Evolutionary conservation across 2,888 invertebrate species (phyloP), one percentile per base, ranked within the genome.

Genomic region (Synanthedon vespiformis): DNA sequence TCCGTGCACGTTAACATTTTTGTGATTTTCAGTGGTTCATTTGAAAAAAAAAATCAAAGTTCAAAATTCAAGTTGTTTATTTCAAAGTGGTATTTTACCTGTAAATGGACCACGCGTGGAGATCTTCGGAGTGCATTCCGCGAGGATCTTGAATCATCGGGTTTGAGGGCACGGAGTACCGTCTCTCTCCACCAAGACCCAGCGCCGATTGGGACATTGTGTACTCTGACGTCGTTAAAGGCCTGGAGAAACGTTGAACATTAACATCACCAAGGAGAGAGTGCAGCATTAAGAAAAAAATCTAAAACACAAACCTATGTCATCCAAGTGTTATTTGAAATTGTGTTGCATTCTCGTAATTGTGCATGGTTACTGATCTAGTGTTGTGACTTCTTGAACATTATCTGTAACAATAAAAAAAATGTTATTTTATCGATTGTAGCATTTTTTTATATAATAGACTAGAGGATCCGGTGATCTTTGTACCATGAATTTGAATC

Each of bases 91-190:
- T 44, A 52, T 51, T 57, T 67, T 77, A 94, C 94, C 94, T 93
- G 88, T 95, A 95, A 76, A 97, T 97, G 61, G 96, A 96, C 97
- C 97, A 97, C 56, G 97, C 97, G 78, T 97, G 97, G 56, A 97
- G 89, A 77, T 97, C 97, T 75, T 97, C 96, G 52, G 94, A 95
- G 63, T 95, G 94, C 74, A 94, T 94, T 57, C 92, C 93, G 58
- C 94, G 91, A 55, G 93, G 93, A 73, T 88, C 92, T 76, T 88
- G 88, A 62, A 89, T 78, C 59, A 90, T 79, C 54, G 94, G 92
- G 77, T 93, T 92, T 63, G 94, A 94, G 34, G 95, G 95, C 74
- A 95, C 95, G 52, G 95, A 95, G 87, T 96, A 96, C 72, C 95
- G 91, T 66, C 95, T 89, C 84, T 95, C 95, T 63, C 89, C 90